Evolutionary conservation across 2,797 vertebrate genomes (phyloP), one percentile per base, ranked within the genome.

Genomic region (Catostomus latipinnis): DNA sequence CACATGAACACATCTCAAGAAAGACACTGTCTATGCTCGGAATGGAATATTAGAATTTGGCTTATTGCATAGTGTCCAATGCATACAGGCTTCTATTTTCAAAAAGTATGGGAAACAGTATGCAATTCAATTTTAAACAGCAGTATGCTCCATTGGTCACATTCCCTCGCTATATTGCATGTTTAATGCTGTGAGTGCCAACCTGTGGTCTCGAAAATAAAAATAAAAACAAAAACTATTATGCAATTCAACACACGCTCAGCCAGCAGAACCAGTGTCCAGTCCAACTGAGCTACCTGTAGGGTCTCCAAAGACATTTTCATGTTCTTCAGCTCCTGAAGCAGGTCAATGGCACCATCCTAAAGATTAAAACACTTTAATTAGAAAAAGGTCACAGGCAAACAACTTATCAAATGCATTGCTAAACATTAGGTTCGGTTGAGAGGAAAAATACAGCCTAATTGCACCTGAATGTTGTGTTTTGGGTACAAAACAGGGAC

Each of bases 271-370:
- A 10, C 0, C 11, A 0, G 0, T 12, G 16, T 73, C 11, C 8
- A 18, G n/a, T 48, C 9, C 71, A 12, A 18, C 2, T 34, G 45
- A 67, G 85, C 89, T 89, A 99, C 97, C 96, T 99, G 97, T 86
- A 99, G 91, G 2, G 97, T 94, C 78, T 96, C 95, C 91, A 99
- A 90, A 57, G 96, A 97, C 93, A 98, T 94, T 3, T 95, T 95
- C 89, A 96, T 96, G 89, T 90, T 94, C 89, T 96, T 97, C 78
- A 99, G 91, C 86, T 98, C 96, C 83, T 91, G 96, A 83, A 99
- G 93, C 83, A 99, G 91, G 88, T 98, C 97, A 78, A 97, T 89
- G 76, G 97, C 96, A 22, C 97, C 96, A 4, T 97, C 97, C 97
- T 99, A 83, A 0, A 83, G 66, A 89, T 78, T 72, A 66, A 81